Evolutionary conservation across 37 sponge, comb jelly and placozoan genomes (phyloP), one percentile per base, ranked within the genome.

Genomic region (Mnemiopsis leidyi): DNA sequence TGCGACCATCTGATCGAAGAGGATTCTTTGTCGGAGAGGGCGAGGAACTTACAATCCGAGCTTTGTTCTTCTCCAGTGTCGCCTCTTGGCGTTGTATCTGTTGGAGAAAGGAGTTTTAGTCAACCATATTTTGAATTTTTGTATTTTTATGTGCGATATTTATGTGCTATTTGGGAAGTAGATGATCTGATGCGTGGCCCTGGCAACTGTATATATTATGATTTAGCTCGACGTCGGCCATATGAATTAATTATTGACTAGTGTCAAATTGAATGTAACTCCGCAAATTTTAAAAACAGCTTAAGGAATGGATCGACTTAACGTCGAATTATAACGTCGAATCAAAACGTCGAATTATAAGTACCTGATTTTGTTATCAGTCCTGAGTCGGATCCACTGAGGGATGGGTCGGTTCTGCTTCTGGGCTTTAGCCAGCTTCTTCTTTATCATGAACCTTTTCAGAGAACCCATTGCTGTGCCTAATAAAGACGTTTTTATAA

Each of bases 341-440:
- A n/a, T n/a, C n/a, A 48, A 48, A 48, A 48, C 61, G 13, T 18
- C 61, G 13, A 13, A 48, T 18, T 48, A 28, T 71, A 5, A 71
- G 26, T 33, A 95, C 95, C 95, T 95, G 92, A 99, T 99, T 35
- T 37, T 95, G 94, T 97, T 97, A 68, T 94, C 95, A 7, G 99
- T 99, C 61, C 95, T 95, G 93, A 97, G 93, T 36, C 99, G 93
- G 25, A 99, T 93, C 99, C 99, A 99, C 94, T 97, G 96, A n/a
- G 99, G 99, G 37, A 99, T 95, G 35, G 97, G 95, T 21, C 99
- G 93, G 94, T 99, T 99, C 93, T 95, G 96, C 23, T 93, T 92
- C 92, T 92, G 48, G 90, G 95, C 96, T 90, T 95, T 95, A 21
- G 99, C 99, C 92, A 99, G 92, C 69, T 93, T 93, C 31, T 94